Conservation (phyloP, 2,888 invertebrate genomes). For the Brachyptera risi region DNA sequence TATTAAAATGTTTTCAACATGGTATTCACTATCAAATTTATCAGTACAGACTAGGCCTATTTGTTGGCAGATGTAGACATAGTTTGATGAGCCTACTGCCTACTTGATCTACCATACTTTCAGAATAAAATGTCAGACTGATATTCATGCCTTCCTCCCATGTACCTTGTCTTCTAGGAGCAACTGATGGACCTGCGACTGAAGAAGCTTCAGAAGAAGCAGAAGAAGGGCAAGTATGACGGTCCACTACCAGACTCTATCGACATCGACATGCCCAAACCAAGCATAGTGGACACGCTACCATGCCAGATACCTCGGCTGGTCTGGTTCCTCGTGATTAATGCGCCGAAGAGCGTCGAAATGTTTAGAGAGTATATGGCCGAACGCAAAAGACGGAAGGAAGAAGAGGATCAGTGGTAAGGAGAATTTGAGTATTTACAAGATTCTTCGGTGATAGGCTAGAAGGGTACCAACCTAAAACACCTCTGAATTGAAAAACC, state of each 20-base stretch:
- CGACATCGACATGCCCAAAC: conserved; percentile 50
- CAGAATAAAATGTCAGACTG: too few species aligned
- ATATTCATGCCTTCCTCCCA: neutral
- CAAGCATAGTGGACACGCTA: conserved; percentile 60
- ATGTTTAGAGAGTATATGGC: conserved; percentile 40
- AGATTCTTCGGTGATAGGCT: too few species aligned
- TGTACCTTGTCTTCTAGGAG: conserved; percentile 50
- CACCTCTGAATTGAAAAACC: too few species aligned
- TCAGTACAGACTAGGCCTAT: too few species aligned
- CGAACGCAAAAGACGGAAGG: conserved; percentile 54
- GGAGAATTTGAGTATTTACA: too few species aligned
- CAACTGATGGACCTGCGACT: conserved; percentile 64
- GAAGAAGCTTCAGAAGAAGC: conserved; percentile 63
- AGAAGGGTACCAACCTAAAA: neutral
- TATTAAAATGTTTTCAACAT: too few species aligned
- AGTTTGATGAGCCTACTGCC: too few species aligned
- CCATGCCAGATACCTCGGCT: conserved; percentile 78
- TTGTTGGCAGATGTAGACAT: too few species aligned
- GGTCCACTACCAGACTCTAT: conserved; percentile 49
- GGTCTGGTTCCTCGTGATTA: conserved; percentile 48
- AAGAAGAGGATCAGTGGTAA: conserved; percentile 59
- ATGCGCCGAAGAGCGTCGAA: conserved; percentile 25
- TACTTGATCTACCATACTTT: too few species aligned
- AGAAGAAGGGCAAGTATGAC: conserved; percentile 53
- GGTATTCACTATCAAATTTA: too few species aligned